Conservation (phyloP, 2,797 vertebrate species). For the Centroberyx gerrardi region DNA sequence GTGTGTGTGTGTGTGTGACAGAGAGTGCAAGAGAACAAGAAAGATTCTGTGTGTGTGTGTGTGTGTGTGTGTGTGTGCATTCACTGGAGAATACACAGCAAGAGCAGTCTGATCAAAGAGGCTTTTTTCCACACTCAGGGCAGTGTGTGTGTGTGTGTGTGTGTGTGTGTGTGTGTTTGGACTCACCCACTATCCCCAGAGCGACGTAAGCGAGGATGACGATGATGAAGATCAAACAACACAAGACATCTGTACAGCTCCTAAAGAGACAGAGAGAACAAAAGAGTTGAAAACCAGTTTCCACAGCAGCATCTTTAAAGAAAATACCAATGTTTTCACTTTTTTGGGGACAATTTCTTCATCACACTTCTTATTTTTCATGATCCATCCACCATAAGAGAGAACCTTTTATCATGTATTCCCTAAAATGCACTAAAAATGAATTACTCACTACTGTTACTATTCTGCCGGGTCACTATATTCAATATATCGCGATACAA, state of each 20-base stretch:
- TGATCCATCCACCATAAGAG: too few species aligned
- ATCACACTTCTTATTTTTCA: too few species aligned
- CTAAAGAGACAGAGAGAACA: conserved; percentile 70
- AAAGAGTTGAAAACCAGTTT: not conserved
- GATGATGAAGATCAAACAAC: conserved; percentile 89
- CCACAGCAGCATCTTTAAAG: not conserved
- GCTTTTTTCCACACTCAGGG: conserved; percentile 3
- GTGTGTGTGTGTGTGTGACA: too few species aligned
- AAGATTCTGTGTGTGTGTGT: too few species aligned
- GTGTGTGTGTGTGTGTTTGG: conserved; percentile 3
- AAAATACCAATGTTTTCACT: too few species aligned
- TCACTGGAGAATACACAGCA: conserved; percentile 12
- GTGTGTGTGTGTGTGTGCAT: conserved; percentile 6
- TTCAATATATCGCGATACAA: too few species aligned
- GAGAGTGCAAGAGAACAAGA: too few species aligned
- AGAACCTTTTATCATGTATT: too few species aligned
- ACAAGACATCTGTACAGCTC: conserved; percentile 90
- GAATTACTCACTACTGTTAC: too few species aligned
- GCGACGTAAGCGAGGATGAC: conserved; percentile 89
- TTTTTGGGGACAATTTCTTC: too few species aligned
- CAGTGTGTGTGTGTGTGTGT: conserved; percentile 28
- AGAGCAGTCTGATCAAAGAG: conserved; percentile 16
- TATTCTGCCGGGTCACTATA: too few species aligned
- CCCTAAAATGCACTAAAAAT: too few species aligned
- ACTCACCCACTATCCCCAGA: conserved; percentile 92